Evolutionary conservation across 2,113 vertebrate species (phyloP).

Genomic region (Oplegnathus fasciatus): DNA sequence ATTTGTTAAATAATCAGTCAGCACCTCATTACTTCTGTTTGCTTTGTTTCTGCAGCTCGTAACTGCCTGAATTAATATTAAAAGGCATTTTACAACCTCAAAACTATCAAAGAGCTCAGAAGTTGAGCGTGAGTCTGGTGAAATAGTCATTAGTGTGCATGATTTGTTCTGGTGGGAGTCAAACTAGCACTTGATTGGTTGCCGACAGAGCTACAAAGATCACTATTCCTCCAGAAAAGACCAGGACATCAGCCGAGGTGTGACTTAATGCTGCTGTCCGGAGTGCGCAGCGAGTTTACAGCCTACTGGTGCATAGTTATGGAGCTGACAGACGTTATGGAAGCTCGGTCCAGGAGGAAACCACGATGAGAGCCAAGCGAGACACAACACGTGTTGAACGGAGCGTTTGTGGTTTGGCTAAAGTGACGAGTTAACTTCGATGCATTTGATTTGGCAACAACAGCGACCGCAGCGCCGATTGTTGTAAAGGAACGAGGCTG

Average conservation of each 20-base stretch:
- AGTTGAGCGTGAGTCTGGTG: neutral
- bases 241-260: neutral
- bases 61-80: too few species aligned
- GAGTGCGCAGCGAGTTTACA: neutral
- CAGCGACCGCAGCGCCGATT: neutral
- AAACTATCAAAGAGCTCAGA: too few species aligned
- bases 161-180: too few species aligned
- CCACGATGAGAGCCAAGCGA: neutral
- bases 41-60: too few species aligned
- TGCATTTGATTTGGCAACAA: neutral
- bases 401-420: constrained; percentile 28
- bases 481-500: neutral
- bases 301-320: constrained; percentile 21
- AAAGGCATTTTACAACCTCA: too few species aligned
- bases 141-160: neutral
- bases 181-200: too few species aligned
- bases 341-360: neutral
- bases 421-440: constrained; percentile 22
- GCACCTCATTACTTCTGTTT: too few species aligned
- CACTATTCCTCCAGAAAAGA: too few species aligned
- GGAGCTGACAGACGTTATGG: neutral
- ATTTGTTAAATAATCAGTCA: neutral
- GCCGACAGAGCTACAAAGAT: too few species aligned
- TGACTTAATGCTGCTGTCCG: neutral
- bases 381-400: neutral